These are phyloP conservation scores for Neuroscelio doddi DNA, from an alignment of 2,888 invertebrate genomes.

Conservation along the genomic window DNA sequence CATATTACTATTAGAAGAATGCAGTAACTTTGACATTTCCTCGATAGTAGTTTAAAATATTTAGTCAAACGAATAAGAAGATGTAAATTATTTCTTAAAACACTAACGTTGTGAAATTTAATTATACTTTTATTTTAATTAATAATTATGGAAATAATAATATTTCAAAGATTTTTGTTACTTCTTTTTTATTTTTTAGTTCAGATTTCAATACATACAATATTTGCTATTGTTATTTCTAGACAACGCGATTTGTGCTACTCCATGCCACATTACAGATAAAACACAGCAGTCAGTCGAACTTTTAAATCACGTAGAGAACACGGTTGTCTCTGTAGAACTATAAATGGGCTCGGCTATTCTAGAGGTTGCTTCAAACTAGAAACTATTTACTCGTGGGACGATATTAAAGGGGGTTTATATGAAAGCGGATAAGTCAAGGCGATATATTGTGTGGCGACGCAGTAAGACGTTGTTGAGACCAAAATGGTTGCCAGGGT, in stretches of 20 bases:
- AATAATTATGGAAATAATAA: too few relatives aligned
- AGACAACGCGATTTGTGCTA: conserved; percentile 8
- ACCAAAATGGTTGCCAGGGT: conserved; percentile 43
- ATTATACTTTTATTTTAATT: too few relatives aligned
- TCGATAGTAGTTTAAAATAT: not conserved
- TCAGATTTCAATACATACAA: too few relatives aligned
- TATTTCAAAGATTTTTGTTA: too few relatives aligned
- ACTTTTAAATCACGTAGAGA: conserved; percentile 33
- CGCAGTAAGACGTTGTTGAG: conserved; percentile 51
- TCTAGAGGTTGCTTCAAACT: conserved; percentile 53
- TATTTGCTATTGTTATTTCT: not conserved
- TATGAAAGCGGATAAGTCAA: conserved; percentile 60
- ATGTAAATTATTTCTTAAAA: too few relatives aligned
- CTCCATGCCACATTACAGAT: conserved; percentile 22
- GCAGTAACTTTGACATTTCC: conserved; percentile 28
- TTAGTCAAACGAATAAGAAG: too few relatives aligned
- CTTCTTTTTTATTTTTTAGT: too few relatives aligned
- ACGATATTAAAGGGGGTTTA: conserved; percentile 61
- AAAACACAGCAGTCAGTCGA: conserved; percentile 11
- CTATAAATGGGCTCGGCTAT: conserved; percentile 38
- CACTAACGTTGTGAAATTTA: too few relatives aligned
- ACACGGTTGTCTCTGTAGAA: conserved; percentile 26
- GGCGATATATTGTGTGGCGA: conserved; percentile 52
- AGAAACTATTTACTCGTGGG: conserved; percentile 64
- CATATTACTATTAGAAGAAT: conserved; percentile 40